Evolutionary conservation across 2,888 invertebrate species (phyloP), one percentile per base, ranked within the genome.

Genomic region (Nephrotoma appendiculata): DNA sequence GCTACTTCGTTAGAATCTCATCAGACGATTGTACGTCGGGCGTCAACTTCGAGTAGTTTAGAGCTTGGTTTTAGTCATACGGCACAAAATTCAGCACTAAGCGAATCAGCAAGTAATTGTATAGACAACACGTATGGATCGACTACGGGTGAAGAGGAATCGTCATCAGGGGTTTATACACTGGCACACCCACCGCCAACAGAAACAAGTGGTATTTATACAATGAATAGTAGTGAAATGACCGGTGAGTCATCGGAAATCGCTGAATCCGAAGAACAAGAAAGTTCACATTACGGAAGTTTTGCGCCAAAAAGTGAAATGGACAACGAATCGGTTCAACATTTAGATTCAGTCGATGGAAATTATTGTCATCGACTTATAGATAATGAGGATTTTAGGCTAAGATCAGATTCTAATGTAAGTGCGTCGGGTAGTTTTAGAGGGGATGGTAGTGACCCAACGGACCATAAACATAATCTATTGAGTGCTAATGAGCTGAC

Each of bases 391-490:
- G 89, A 91, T 86, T 95, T 95, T 89, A 92, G 95, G 87, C 92
- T 94, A 89, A 92, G 95, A 87, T 95, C 96, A 71, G 96, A 96
- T 89, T 97, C 97, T 1, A 95, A 95, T 89, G 94, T 96, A 0
- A 96, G 96, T 90, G 94, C 95, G n/a, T 93, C 94, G 44, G 94
- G 94, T 41, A 96, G 96, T 86, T 97, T 97, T 90, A 95, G 96
- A 86, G 97, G 97, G 3, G 97, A 97, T 89, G 97, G 97, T n/a
- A 97, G 96, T 90, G 97, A 97, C 91, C 97, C 97, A 3, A 95
- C 96, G 0, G 96, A 96, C 90, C 95, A 94, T 88, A 95, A 95
- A 89, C 96, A 95, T 88, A 94, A 95, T 41, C 92, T 96, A 87
- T 92, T 97, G 7, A 96, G 96, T 45, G 97, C 97, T 6, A 96